Percentiles rank a stretch among this genome's conserved stretches.
Evolutionary conservation across 1,140 invertebrate species (phyloP).

Genomic region (Scaptomyza pallida): DNA sequence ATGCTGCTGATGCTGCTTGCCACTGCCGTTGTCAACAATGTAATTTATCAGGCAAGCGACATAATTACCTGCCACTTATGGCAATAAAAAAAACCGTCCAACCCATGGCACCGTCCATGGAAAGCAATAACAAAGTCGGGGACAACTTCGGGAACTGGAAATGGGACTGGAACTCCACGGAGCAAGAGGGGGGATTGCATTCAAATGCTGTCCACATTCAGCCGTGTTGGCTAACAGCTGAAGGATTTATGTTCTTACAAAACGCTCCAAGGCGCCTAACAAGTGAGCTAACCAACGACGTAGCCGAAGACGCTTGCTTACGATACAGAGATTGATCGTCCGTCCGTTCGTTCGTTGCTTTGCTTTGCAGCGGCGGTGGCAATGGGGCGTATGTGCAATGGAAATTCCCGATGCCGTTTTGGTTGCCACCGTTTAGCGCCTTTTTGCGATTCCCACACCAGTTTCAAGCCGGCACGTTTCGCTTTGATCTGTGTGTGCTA

Average conservation of each 20-base stretch:
- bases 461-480: slow-evolving; percentile 39
- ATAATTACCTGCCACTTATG: slow-evolving; percentile 84
- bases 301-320: slow-evolving; percentile 10
- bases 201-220: slow-evolving; percentile 62
- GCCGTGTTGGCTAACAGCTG: slow-evolving; percentile 59
- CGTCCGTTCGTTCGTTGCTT: slow-evolving; percentile 26
- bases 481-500: slow-evolving; percentile 67
- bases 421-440: slow-evolving; percentile 74
- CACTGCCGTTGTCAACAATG: slow-evolving; percentile 73
- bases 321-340: slow-evolving; percentile 72
- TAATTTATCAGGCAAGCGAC: slow-evolving; percentile 83
- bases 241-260: slow-evolving; percentile 83
- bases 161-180: not conserved
- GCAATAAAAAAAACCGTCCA: slow-evolving; percentile 70
- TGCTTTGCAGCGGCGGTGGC: slow-evolving; percentile 13
- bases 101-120: no score
- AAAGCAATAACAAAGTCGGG: no score
- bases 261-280: slow-evolving; percentile 78
- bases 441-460: slow-evolving; percentile 61
- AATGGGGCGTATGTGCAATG: slow-evolving; percentile 77
- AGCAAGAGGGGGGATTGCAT: slow-evolving; percentile 35
- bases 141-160: slow-evolving; percentile 2
- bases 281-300: slow-evolving; percentile 63
- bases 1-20: no score
- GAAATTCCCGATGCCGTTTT: slow-evolving; percentile 64